Percentiles rank a stretch among this genome's conserved stretches.
These are phyloP conservation scores for Melolontha melolontha DNA, from an alignment of 2,888 invertebrate genomes.

Conservation along the genomic window DNA sequence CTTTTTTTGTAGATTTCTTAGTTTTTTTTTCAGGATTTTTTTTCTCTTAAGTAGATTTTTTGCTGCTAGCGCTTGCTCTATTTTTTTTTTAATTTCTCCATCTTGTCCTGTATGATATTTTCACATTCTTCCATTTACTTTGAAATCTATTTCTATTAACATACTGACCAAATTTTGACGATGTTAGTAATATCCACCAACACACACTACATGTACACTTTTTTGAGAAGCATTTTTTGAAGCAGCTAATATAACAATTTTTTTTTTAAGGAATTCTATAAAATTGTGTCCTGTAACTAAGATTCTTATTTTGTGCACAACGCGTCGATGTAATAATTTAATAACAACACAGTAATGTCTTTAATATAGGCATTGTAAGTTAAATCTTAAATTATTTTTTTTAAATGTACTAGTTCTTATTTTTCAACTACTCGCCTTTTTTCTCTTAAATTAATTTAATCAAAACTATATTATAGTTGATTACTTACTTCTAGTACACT, in stretches of 20 bases:
- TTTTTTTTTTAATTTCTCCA: constrained; percentile 47
- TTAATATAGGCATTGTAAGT: too few species aligned
- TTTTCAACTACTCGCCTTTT: too few species aligned
- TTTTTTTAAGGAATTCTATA: background rate
- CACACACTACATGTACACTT: constrained; percentile 20
- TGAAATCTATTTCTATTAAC: constrained; percentile 31
- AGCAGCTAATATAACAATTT: constrained; percentile 28
- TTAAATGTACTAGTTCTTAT: too few species aligned
- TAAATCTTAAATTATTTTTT: too few species aligned
- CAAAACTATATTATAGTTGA: too few species aligned
- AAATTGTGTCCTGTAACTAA: background rate
- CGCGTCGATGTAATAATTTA: constrained; percentile 15
- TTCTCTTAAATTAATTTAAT: too few species aligned
- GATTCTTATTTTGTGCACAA: constrained; percentile 19
- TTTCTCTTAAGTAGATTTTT: constrained; percentile 46
- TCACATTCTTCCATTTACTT: constrained; percentile 27
- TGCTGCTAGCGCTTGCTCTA: constrained; percentile 45
- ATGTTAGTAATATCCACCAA: constrained; percentile 8
- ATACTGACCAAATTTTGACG: constrained; percentile 26
- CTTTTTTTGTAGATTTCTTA: constrained; percentile 36
- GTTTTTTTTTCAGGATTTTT: constrained; percentile 36
- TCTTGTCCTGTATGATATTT: constrained; percentile 42
- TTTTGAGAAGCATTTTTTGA: constrained; percentile 37
- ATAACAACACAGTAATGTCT: too few species aligned
- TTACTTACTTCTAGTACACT: too few species aligned